Evolutionary conservation across 2,113 vertebrate species (phyloP), one percentile per base, ranked within the genome.

Genomic region (Oryzias javanicus): DNA sequence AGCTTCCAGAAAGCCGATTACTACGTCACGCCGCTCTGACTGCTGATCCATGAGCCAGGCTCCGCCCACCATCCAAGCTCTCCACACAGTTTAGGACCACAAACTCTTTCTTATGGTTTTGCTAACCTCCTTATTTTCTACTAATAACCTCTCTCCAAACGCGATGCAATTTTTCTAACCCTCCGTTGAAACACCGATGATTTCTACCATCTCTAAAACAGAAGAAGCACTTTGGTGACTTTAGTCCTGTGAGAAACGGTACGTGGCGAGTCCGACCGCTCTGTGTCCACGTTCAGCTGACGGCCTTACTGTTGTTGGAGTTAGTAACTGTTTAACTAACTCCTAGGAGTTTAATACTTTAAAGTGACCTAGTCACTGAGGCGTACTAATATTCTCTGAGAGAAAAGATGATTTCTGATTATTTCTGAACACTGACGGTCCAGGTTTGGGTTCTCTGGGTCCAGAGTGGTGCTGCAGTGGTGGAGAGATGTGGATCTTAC

Each of bases 361-460:
- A 92, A 93, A 92, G 95, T 96, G 97, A 97, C 95, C 76, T 92
- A 90, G 94, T 98, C 96, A 95, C 95, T 94, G 75, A 82, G 58
- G 70, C 91, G 86, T 94, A 95, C 96, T 97, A 96, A 96, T 99
- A 91, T 99, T 99, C 97, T 99, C 97, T 98, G 94, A 95, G 97
- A 99, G 96, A 98, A 98, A 95, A 94, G 90, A 87, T 92, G 92
- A 94, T 93, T 47, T 7, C 46, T 18, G 46, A 18, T 47, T 44
- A 94, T 82, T 86, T 80, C 68, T 35, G 47, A 69, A 51, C 79
- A 60, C 74, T 80, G 84, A 79, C 76, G 5, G 71, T 86, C 68
- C 78, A 64, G 68, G 69, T 77, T 77, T 80, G 66, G 74, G 85
- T 87, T 78, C 55, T 79, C 89, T 86, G 91, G 88, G 90, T 75